Percentiles rank a stretch among this genome's conserved stretches.
phyloP scores from a whole-genome alignment of 2,113 vertebrate species.

The Cyprinodon tularosa region DNA sequence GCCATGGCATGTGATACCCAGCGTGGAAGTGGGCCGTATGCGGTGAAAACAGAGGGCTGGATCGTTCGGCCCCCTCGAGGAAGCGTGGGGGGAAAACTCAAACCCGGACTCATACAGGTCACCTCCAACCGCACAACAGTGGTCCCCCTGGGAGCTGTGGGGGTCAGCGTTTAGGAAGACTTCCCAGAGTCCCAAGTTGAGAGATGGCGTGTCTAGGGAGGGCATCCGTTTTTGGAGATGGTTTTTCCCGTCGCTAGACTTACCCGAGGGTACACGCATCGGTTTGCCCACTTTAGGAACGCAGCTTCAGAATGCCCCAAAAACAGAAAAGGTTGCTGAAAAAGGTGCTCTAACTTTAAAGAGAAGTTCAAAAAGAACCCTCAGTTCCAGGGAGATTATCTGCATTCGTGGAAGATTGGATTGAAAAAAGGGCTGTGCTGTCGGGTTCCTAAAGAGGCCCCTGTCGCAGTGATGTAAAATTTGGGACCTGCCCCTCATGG shows the following conservation, averaged over 20 bases:
- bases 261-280: background rate
- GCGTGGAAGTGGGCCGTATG: background rate
- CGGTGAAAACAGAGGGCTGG: background rate
- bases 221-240: background rate
- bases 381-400: too few relatives aligned
- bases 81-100: background rate
- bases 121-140: background rate
- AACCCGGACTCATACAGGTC: background rate
- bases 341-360: too few relatives aligned
- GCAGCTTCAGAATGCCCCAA: background rate
- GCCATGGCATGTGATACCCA: constrained; percentile 1
- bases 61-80: background rate
- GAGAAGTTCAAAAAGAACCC: too few relatives aligned
- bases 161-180: background rate
- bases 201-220: background rate
- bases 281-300: background rate
- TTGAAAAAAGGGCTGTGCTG: too few relatives aligned
- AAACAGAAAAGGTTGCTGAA: background rate
- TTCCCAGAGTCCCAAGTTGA: background rate
- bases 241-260: background rate
- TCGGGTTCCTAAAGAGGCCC: background rate
- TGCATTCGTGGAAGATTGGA: too few relatives aligned
- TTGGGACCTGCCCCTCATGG: background rate
- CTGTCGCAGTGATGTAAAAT: background rate
- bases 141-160: background rate